Percentiles rank a stretch among this genome's conserved stretches.
Conservation (phyloP, 2,888 invertebrate genomes). For the Apodemia zela region DNA sequence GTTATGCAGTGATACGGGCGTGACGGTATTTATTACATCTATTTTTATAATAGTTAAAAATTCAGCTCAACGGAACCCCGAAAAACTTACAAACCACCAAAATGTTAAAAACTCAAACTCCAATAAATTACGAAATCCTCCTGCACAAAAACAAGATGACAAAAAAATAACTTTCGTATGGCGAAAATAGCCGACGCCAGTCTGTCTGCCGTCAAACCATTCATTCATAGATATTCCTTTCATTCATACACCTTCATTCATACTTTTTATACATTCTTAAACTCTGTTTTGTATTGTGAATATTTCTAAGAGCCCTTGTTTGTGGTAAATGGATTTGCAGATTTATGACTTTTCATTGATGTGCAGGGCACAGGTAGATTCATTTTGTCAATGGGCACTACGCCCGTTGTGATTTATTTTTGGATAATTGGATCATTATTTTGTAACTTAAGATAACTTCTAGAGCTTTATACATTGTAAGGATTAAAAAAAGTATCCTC, state of each 20-base stretch:
- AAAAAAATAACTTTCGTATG: neutral
- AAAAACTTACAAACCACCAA: neutral
- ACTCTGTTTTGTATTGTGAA: slow-evolving; percentile 28
- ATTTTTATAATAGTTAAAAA: too few relatives aligned
- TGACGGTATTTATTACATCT: too few relatives aligned
- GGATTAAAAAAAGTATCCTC: too few relatives aligned
- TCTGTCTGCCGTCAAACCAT: slow-evolving; percentile 2
- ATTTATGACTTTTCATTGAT: slow-evolving; percentile 9
- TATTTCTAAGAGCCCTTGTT: slow-evolving; percentile 9
- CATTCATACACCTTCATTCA: slow-evolving; percentile 24
- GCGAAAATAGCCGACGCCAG: slow-evolving; percentile 14
- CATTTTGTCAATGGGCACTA: neutral
- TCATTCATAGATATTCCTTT: neutral
- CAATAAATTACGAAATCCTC: slow-evolving; percentile 4
- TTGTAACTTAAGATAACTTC: neutral
- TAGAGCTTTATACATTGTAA: too few relatives aligned
- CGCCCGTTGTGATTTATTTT: neutral
- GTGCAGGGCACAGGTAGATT: neutral
- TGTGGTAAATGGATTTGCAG: slow-evolving; percentile 5
- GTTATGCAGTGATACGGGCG: too few relatives aligned
- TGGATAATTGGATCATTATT: slow-evolving; percentile 8
- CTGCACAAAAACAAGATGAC: neutral
- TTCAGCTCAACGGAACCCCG: too few relatives aligned
- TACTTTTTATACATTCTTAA: slow-evolving; percentile 43
- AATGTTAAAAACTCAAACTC: neutral